Evolutionary conservation across 1,140 invertebrate genomes (phyloP).

Genomic region (Brachionus sp.): DNA sequence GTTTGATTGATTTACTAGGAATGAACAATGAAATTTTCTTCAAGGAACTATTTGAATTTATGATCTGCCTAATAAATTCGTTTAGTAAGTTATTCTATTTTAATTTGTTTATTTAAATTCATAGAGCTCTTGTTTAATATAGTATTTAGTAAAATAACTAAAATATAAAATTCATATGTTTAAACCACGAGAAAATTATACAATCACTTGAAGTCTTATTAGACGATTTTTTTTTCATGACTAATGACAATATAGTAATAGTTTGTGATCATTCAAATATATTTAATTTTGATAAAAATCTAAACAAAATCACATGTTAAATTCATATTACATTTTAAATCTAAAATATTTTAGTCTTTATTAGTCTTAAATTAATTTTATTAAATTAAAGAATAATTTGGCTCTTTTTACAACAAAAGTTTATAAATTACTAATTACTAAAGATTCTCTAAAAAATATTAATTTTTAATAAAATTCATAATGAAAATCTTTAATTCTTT

Average conservation of each 20-base stretch:
- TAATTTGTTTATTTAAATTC: background rate
- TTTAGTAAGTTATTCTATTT: background rate
- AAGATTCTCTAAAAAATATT: no score
- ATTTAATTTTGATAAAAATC: background rate
- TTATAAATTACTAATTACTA: no score
- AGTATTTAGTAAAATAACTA: background rate
- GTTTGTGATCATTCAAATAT: background rate
- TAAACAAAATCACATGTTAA: background rate
- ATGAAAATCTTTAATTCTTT: no score
- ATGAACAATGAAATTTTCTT: slow-evolving; percentile 10
- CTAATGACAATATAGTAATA: background rate
- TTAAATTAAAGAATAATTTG: no score
- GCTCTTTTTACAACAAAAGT: no score
- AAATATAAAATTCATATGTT: background rate
- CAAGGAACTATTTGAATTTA: background rate
- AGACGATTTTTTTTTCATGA: background rate
- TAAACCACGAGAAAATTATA: background rate
- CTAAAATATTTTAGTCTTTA: no score
- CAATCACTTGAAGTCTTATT: background rate
- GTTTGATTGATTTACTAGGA: slow-evolving; percentile 15
- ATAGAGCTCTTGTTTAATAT: background rate
- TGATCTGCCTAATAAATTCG: background rate
- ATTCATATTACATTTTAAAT: no score
- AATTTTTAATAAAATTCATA: no score
- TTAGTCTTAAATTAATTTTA: no score